Conservation (phyloP, 2,797 vertebrate species). For the Coluber constrictor region DNA sequence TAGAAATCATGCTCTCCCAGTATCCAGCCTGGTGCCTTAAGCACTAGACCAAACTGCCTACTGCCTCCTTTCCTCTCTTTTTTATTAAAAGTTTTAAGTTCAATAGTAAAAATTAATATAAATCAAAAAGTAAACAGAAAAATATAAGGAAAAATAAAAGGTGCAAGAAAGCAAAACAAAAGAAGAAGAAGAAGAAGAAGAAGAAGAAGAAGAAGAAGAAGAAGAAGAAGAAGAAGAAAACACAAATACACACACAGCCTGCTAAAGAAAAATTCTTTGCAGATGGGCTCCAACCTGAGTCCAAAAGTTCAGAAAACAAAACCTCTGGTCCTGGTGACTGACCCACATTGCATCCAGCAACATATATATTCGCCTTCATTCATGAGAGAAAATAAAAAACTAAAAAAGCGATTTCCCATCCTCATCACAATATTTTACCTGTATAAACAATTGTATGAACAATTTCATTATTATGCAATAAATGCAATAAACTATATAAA, state of each 20-base stretch:
- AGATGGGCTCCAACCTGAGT: no score
- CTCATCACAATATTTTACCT: background rate
- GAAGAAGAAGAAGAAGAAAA: background rate
- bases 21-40: no score
- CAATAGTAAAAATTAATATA: background rate
- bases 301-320: no score
- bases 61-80: background rate
- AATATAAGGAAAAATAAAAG: background rate
- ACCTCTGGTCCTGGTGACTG: no score
- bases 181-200: background rate
- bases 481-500: no score
- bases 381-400: background rate
- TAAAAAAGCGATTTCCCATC: background rate
- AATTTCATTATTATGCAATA: background rate
- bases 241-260: no score
- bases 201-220: background rate
- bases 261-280: no score
- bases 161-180: background rate
- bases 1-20: no score
- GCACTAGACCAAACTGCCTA: no score
- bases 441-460: background rate
- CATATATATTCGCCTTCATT: no score
- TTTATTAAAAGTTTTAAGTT: background rate
- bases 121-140: background rate
- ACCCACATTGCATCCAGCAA: no score